A percentile compares a stretch with the other conserved stretches of the same genome.
Evolutionary conservation across 1,140 invertebrate species (phyloP).

Genomic region (Lordiphosa stackelbergi): DNA sequence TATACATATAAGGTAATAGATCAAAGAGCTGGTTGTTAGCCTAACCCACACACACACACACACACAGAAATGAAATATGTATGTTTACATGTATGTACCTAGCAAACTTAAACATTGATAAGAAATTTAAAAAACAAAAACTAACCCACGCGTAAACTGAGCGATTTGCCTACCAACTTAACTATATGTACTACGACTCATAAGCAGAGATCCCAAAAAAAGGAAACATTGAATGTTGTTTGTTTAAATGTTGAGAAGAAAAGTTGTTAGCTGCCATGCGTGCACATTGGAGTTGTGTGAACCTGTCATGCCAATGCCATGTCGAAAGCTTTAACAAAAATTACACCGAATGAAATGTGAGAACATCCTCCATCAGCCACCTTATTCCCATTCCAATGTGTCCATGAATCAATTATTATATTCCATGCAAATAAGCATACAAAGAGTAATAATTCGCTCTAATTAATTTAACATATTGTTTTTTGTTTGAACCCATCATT

Average conservation of each 20-base stretch:
- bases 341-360: too few species aligned
- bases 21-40: slow-evolving; percentile 7
- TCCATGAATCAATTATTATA: slow-evolving; percentile 22
- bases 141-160: slow-evolving; percentile 37
- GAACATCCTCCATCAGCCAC: too few species aligned
- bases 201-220: slow-evolving; percentile 16
- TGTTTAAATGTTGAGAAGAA: slow-evolving; percentile 48
- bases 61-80: slow-evolving; percentile 5
- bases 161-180: slow-evolving; percentile 33
- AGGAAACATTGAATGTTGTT: slow-evolving; percentile 56
- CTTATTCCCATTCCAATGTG: slow-evolving; percentile 18
- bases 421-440: slow-evolving; percentile 20
- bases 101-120: background rate
- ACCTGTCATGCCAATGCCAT: slow-evolving; percentile 17
- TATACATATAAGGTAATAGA: slow-evolving; percentile 18
- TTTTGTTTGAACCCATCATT: slow-evolving; percentile 35
- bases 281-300: slow-evolving; percentile 25
- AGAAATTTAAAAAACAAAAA: slow-evolving; percentile 21
- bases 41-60: slow-evolving; percentile 7
- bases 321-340: slow-evolving; percentile 50
- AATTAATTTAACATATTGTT: slow-evolving; percentile 12
- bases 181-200: slow-evolving; percentile 13
- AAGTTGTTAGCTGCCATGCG: slow-evolving; percentile 22
- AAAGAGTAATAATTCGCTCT: background rate
- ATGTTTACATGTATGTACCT: slow-evolving; percentile 23